These are phyloP conservation scores for Seladonia tumulorum DNA, from an alignment of 2,888 invertebrate genomes.

Conservation along the genomic window DNA sequence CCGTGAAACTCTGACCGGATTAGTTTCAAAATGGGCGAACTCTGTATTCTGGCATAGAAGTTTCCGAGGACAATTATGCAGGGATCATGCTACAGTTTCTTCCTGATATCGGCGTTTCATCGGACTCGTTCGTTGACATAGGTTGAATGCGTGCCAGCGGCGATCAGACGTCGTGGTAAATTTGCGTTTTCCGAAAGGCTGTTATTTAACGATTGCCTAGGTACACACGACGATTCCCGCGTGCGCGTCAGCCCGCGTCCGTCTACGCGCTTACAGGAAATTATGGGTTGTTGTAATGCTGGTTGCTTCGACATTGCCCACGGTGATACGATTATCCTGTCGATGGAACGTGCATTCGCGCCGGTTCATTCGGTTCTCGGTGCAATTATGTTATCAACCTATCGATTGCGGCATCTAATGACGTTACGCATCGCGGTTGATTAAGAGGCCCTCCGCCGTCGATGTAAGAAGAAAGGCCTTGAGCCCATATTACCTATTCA, in stretches of 20 bases:
- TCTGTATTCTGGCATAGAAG: not conserved
- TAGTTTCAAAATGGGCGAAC: not conserved
- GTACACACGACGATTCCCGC: constrained; percentile 9
- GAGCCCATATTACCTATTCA: not conserved
- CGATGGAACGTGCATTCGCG: constrained; percentile 27
- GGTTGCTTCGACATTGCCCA: constrained; percentile 53
- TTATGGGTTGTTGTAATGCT: constrained; percentile 62
- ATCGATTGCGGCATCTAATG: constrained; percentile 33
- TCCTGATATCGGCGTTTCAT: not conserved
- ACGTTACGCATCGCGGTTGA: constrained; percentile 12
- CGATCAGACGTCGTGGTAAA: constrained; percentile 33
- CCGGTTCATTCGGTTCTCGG: constrained; percentile 37
- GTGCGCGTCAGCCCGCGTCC: constrained; percentile 9
- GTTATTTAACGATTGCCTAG: constrained; percentile 41
- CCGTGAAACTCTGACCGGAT: no score
- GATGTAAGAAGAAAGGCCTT: not conserved
- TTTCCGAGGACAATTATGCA: not conserved
- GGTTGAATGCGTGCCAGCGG: not conserved
- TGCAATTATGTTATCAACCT: constrained; percentile 55
- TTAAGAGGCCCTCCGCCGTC: constrained; percentile 9
- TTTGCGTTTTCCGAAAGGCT: constrained; percentile 18
- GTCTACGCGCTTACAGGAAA: constrained; percentile 42
- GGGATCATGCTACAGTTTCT: not conserved
- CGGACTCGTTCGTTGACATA: not conserved
- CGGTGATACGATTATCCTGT: constrained; percentile 60